phyloP scores from a whole-genome alignment of 1,140 invertebrate genomes.

The Lasioglossum albipes region DNA sequence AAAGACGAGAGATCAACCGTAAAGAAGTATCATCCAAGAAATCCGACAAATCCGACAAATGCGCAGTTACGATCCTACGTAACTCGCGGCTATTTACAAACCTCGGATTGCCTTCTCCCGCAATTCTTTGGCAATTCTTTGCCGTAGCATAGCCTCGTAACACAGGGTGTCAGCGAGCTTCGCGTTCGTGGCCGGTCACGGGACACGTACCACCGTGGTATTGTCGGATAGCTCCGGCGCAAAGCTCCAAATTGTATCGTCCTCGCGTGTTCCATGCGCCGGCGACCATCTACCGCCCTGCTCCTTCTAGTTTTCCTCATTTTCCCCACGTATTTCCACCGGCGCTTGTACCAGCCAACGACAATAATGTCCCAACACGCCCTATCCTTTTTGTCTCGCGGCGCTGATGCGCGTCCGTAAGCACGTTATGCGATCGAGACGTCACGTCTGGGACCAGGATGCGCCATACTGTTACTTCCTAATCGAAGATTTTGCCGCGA shows the following conservation, averaged over 20 bases:
- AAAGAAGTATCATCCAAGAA: slow-evolving; percentile 57
- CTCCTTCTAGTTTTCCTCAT: slow-evolving; percentile 17
- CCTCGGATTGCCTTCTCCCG: not conserved
- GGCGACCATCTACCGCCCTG: slow-evolving; percentile 16
- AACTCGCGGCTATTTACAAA: slow-evolving; percentile 38
- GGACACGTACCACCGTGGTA: slow-evolving; percentile 71
- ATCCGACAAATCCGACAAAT: slow-evolving; percentile 74
- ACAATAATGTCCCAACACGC: slow-evolving; percentile 65
- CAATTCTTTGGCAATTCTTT: not conserved
- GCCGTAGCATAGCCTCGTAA: too few species aligned
- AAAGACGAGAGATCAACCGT: not conserved
- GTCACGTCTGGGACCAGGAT: slow-evolving; percentile 45
- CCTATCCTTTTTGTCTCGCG: slow-evolving; percentile 53
- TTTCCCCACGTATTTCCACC: not conserved
- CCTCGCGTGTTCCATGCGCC: slow-evolving; percentile 64
- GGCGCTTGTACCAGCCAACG: slow-evolving; percentile 38
- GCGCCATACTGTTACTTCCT: slow-evolving; percentile 21
- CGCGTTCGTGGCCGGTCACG: slow-evolving; percentile 4
- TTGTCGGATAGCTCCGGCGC: slow-evolving; percentile 74
- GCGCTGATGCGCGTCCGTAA: slow-evolving; percentile 38
- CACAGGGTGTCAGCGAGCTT: slow-evolving; percentile 4
- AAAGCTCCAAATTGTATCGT: slow-evolving; percentile 75
- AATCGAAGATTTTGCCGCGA: slow-evolving; percentile 18
- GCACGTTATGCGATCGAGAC: slow-evolving; percentile 7
- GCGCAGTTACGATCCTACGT: slow-evolving; percentile 57